A percentile compares a stretch with the other conserved stretches of the same genome.
These are phyloP conservation scores for Etheostoma cragini DNA, from an alignment of 2,113 vertebrate species.

Conservation along the genomic window DNA sequence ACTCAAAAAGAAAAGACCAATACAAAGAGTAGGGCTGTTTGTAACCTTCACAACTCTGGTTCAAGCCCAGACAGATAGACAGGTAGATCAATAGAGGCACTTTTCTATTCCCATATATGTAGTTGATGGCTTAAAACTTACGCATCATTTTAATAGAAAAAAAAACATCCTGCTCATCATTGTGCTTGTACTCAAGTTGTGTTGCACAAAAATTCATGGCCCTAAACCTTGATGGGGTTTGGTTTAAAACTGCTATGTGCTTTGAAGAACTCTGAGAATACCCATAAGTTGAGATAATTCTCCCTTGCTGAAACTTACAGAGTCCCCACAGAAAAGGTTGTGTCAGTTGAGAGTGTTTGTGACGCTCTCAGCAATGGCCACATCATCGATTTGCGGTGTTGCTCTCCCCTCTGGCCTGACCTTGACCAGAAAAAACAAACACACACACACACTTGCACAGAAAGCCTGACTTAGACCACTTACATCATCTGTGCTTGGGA, in stretches of 20 bases:
- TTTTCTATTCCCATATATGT: slow-evolving; percentile 5
- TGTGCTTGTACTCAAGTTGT: not conserved
- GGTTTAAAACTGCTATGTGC: not conserved
- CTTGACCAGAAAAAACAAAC: slow-evolving; percentile 72
- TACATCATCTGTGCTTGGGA: slow-evolving; percentile 67
- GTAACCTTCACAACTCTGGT: not conserved
- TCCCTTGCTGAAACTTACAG: slow-evolving; percentile 31
- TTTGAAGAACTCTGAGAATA: slow-evolving; percentile 17
- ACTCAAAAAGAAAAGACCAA: not conserved
- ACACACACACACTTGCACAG: slow-evolving; percentile 30
- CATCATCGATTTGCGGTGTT: slow-evolving; percentile 84
- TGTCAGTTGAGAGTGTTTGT: slow-evolving; percentile 72
- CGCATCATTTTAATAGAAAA: not conserved
- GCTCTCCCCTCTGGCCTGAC: slow-evolving; percentile 77
- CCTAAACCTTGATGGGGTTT: not conserved
- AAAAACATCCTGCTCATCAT: not conserved
- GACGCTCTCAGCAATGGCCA: slow-evolving; percentile 66
- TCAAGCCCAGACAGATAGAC: slow-evolving; percentile 4
- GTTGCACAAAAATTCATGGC: not conserved
- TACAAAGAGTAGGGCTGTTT: not conserved
- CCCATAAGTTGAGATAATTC: slow-evolving; percentile 44
- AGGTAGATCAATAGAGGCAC: not conserved
- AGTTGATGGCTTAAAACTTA: not conserved
- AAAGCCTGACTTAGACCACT: slow-evolving; percentile 68
- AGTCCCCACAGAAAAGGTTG: slow-evolving; percentile 54